Evolutionary conservation across 2,113 vertebrate genomes (phyloP).

Genomic region (Sphaerodactylus townsendi): DNA sequence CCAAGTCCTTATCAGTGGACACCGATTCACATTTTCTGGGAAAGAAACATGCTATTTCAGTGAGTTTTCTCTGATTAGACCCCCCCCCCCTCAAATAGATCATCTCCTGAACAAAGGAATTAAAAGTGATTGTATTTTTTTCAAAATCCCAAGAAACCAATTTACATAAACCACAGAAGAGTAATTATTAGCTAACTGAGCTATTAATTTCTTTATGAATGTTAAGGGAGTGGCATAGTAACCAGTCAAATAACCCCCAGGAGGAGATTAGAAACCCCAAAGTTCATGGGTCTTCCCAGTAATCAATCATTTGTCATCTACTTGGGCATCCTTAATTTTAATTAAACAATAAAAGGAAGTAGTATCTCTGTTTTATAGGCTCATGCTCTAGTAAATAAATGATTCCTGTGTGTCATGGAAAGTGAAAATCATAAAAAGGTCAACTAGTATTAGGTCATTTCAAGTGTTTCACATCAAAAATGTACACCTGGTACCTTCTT

Average conservation of each 20-base stretch:
- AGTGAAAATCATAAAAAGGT: not conserved
- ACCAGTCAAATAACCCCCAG: slow-evolving; percentile 1
- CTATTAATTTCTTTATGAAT: slow-evolving; percentile 37
- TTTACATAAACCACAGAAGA: slow-evolving; percentile 34
- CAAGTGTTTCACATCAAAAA: no score
- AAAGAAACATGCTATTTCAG: not conserved
- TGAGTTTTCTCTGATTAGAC: not conserved
- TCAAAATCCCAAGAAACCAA: slow-evolving; percentile 33
- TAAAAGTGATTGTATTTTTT: slow-evolving; percentile 51
- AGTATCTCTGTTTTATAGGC: not conserved
- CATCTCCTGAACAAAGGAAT: slow-evolving; percentile 20
- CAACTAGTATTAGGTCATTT: no score
- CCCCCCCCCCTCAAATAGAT: no score
- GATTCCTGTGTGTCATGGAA: not conserved
- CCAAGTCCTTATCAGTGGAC: slow-evolving; percentile 31
- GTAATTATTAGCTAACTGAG: slow-evolving; percentile 41
- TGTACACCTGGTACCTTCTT: no score
- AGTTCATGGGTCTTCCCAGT: slow-evolving; percentile 26
- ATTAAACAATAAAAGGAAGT: not conserved
- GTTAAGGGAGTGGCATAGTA: slow-evolving; percentile 30
- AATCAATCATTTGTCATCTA: slow-evolving; percentile 16
- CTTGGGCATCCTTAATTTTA: not conserved
- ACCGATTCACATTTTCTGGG: slow-evolving; percentile 1
- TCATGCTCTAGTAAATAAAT: not conserved
- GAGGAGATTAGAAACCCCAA: not conserved